Evolutionary conservation across 2,113 vertebrate genomes (phyloP), one percentile per base, ranked within the genome.

Genomic region (Tenebrosternarchus preto): DNA sequence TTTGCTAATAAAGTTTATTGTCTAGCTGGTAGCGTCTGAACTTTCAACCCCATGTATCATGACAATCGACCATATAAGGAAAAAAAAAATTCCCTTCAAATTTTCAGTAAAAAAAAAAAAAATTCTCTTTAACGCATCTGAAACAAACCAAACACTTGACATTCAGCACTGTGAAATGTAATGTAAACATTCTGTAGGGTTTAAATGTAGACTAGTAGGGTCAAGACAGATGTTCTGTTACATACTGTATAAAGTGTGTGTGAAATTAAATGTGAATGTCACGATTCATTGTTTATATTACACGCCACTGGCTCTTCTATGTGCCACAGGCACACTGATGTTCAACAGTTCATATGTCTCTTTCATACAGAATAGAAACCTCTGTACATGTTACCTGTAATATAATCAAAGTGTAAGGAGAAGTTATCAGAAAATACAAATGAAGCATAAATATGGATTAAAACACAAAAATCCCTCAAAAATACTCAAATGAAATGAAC

Each of bases 381-480:
- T 60, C 50, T 81, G 24, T 71, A 67, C 66, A 76, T 1, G 24
- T 60, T 73, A 31, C 4, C 61, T 67, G 73, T 68, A 25, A 77
- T 77, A 77, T 57, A 63, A 74, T 67, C 68, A 39, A 29, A 24
- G 27, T 61, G 73, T 46, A 80, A 56, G 24, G 50, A 25, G 55
- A 29, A 69, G 55, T 61, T 56, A 71, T 56, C 60, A 73, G 68
- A 72, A 59, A 73, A 46, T 57, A 81, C 31, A 69, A 17, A 39
- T 8, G 16, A 59, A 77, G 78, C 70, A 57, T 80, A 77, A 81
- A 68, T 71, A 80, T 81, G 63, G 71, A 76, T 71, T 80, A 57
- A 80, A 77, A 36, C 59, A 67, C 22, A 77, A 81, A 77, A 80
- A 50, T 60, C 24, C 16, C 29, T 46, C 33, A 36, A 68, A 84